A percentile compares a stretch with the other conserved stretches of the same genome.
phyloP scores from a whole-genome alignment of 2,113 vertebrate species.

The Malurus cyaneus region DNA sequence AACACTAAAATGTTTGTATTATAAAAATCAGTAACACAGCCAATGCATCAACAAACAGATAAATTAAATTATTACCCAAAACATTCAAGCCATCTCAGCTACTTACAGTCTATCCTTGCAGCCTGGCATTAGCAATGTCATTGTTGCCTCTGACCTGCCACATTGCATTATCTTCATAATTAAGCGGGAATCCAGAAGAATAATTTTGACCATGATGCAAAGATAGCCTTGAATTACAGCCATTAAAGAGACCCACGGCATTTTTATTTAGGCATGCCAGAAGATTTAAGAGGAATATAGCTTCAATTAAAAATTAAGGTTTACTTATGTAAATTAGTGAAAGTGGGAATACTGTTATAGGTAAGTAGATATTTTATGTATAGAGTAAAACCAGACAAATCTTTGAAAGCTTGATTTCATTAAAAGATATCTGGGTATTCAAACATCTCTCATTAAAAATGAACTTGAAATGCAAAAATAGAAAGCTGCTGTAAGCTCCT shows the following conservation, averaged over 20 bases:
- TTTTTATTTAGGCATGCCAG: neutral
- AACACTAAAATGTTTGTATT: neutral
- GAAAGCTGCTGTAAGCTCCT: neutral
- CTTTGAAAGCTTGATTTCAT: neutral
- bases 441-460: neutral
- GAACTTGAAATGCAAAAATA: neutral
- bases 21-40: neutral
- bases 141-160: constrained; percentile 7
- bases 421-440: neutral
- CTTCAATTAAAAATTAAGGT: neutral
- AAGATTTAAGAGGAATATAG: neutral
- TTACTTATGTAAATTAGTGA: neutral
- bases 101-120: neutral
- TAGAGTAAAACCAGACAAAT: neutral
- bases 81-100: neutral
- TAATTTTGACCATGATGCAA: neutral
- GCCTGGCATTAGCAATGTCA: neutral
- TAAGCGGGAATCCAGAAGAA: neutral
- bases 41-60: neutral
- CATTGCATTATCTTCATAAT: constrained; percentile 39
- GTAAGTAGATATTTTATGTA: neutral
- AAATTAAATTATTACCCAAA: constrained; percentile 8
- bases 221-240: neutral
- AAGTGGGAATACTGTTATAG: neutral
- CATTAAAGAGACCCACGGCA: neutral